Evolutionary conservation across 1,140 invertebrate genomes (phyloP), one percentile per base, ranked within the genome.

Genomic region (Euwallacea similis): DNA sequence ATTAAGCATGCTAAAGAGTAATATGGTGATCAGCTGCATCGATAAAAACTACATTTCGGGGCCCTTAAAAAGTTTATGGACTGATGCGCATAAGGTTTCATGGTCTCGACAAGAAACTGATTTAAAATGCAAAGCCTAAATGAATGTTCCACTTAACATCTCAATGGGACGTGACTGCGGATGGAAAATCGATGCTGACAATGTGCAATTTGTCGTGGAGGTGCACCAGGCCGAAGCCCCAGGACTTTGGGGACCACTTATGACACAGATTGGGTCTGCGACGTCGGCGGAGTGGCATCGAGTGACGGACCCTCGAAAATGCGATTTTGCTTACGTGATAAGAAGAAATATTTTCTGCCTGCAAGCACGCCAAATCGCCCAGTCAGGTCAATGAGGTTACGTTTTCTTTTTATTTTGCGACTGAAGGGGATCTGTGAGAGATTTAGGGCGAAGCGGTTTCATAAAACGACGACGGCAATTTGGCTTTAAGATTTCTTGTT

Each of bases 271-370:
- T 71, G 69, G 69, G 69, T 65, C 61, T 62, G 58, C 43, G 68
- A 13, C 54, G 55, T 58, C 21, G 44, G 9, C 56, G 13, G 61
- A 70, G 54, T 47, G 16, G 46, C 50, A 41, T 64, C 63, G 43
- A 54, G 33, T 50, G 70, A 72, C 70, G 70, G 70, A 72, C 70
- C 70, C 70, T 72, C 63, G 70, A 66, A 72, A 72, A 72, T 72
- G 70, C 58, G 63, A 72, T 72, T 72, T 72, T 72, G 70, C 70
- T 72, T 72, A 72, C 70, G 70, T 72, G 70, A 72, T 72, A 72
- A 72, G 70, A 66, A 72, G 70, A 72, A 72, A 72, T 72, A 72
- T 72, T 72, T 72, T 67, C 70, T 50, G 69, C 50, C 69, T 64
- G 69, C 54, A 60, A 66, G 70, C 8, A 61, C 55, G 70, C 63